These are phyloP conservation scores for Portevinia maculata DNA, from an alignment of 2,888 invertebrate species.

Conservation along the genomic window DNA sequence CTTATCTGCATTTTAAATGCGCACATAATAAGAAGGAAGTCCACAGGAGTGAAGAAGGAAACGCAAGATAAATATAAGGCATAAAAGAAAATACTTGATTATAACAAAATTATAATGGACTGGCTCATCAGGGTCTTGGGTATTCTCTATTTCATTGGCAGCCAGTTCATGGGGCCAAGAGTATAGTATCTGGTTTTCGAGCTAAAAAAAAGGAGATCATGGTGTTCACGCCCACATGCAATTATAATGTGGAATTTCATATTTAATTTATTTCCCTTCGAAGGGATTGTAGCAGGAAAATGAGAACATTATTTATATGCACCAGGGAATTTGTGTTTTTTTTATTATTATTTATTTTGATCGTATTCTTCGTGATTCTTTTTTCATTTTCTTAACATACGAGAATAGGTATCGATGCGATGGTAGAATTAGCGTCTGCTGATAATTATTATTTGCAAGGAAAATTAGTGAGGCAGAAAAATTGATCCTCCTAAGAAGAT, in stretches of 20 bases:
- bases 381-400: constrained; percentile 24
- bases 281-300: constrained; percentile 58
- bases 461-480: background rate
- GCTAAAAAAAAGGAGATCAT: constrained; percentile 58
- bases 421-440: constrained; percentile 46
- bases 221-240: constrained; percentile 73
- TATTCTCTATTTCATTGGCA: constrained; percentile 65
- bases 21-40: constrained; percentile 26
- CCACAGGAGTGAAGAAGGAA: constrained; percentile 9
- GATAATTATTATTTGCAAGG: constrained; percentile 70
- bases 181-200: constrained; percentile 44
- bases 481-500: constrained; percentile 55
- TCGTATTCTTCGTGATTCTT: constrained; percentile 54
- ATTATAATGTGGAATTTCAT: constrained; percentile 74
- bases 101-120: constrained; percentile 72
- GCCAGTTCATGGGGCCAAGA: constrained; percentile 31
- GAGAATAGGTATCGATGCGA: background rate
- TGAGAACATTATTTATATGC: constrained; percentile 73
- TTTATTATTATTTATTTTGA: constrained; percentile 26
- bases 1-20: constrained; percentile 40
- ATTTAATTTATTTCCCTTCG: constrained; percentile 72
- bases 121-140: constrained; percentile 59
- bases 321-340: constrained; percentile 65
- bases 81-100: constrained; percentile 64
- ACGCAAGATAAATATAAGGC: constrained; percentile 34